Evolutionary conservation across 2,797 vertebrate genomes (phyloP).

Genomic region (Cossypha niveicapilla): DNA sequence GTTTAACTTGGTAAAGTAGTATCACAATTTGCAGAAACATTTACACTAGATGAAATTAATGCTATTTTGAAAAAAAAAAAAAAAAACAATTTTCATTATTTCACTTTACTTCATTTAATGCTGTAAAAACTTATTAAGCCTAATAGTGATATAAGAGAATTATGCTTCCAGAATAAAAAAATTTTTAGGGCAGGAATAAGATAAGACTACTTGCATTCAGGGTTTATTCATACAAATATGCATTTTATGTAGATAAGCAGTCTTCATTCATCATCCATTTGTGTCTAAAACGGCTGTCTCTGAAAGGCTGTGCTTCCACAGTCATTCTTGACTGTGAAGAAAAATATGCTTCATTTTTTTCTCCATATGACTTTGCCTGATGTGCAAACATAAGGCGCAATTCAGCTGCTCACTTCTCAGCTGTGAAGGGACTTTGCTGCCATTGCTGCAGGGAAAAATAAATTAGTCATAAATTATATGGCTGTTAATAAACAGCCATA

Average conservation of each 20-base stretch:
- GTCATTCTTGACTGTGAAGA: neutral
- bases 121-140: neutral
- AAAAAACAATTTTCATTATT: neutral
- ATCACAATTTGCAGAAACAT: neutral
- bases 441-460: slow-evolving; percentile 30
- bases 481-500: slow-evolving; percentile 54
- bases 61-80: neutral
- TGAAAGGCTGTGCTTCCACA: neutral
- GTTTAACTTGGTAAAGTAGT: neutral
- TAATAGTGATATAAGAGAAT: neutral
- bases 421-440: neutral
- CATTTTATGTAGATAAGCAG: neutral
- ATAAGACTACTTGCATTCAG: neutral
- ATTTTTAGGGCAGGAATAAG: neutral
- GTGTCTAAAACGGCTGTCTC: neutral
- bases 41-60: neutral
- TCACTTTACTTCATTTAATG: neutral
- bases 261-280: neutral
- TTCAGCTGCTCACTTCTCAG: slow-evolving; percentile 38
- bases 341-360: slow-evolving; percentile 38
- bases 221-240: neutral
- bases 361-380: slow-evolving; percentile 37
- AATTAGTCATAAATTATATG: slow-evolving; percentile 41
- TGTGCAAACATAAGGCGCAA: slow-evolving; percentile 45
- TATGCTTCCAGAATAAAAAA: neutral